A percentile compares a stretch with the other conserved stretches of the same genome.
Conservation (phyloP, 2,888 invertebrate species). For the Colostygia pectinataria region DNA sequence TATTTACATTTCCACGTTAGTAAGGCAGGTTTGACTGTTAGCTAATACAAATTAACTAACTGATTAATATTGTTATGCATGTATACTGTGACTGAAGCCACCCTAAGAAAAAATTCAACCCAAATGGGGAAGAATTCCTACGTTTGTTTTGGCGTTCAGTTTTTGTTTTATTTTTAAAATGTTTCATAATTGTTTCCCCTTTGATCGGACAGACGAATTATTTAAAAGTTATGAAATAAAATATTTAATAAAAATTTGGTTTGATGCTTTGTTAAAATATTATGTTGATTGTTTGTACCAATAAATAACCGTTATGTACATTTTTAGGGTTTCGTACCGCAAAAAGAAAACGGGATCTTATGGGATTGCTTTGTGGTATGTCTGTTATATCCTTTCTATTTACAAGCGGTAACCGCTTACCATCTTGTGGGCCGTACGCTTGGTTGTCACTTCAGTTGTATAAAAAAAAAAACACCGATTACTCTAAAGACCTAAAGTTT, state of each 20-base stretch:
- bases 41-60: neutral
- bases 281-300: constrained; percentile 9
- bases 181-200: constrained; percentile 56
- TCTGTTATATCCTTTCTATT: too few relatives aligned
- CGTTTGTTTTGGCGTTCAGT: constrained; percentile 41
- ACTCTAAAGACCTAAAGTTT: too few relatives aligned
- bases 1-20: too few relatives aligned
- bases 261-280: constrained; percentile 13
- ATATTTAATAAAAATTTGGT: constrained; percentile 28
- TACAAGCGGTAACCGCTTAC: too few relatives aligned
- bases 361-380: too few relatives aligned
- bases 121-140: constrained; percentile 62
- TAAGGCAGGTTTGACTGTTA: neutral
- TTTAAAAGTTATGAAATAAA: constrained; percentile 34
- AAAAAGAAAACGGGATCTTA: too few relatives aligned
- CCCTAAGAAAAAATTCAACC: constrained; percentile 64
- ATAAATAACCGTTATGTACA: neutral
- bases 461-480: too few relatives aligned
- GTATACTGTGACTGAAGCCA: constrained; percentile 24
- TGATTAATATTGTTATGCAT: neutral
- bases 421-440: too few relatives aligned
- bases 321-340: too few relatives aligned
- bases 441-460: too few relatives aligned
- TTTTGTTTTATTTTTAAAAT: constrained; percentile 49
- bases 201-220: constrained; percentile 51